Base-by-base conservation (phyloP, 2,888 invertebrate genomes). In the Orthonevra nobilis region DNA sequence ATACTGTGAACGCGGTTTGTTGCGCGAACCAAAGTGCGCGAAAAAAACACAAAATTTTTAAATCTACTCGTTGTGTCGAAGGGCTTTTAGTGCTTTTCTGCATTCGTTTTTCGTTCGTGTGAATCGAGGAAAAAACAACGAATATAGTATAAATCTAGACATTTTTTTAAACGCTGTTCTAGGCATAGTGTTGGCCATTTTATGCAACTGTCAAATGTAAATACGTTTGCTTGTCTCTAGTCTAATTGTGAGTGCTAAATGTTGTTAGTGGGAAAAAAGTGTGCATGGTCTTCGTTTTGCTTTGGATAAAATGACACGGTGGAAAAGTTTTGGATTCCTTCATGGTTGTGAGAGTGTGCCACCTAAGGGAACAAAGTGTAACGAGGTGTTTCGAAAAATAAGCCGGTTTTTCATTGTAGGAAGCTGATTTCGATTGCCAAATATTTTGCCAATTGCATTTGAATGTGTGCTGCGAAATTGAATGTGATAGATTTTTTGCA, bases 11-110 rank as follows among this genome's bases (percentile, higher is more conserved):
- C 56, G 56, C 61, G 61, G 42, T 54, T 61, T 61, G 73, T 61
- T 64, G 61, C 66, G 79, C 68, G 66, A 61, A 48, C 32, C 38
- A 4, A 30, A 56, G 61, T 68, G 56, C 61, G 73, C 66, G 79
- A 56, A 58, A 28, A 66, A 60, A 61, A n/a, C n/a, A n/a, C n/a
- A 15, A 46, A 58, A 30, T 17, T 42, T 34, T 26, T 44, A 28
- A 40, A 60, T 46, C 40, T 68, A 14, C 9, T 36, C 70, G 58
- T 40, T 19, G 7, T 50, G 23, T 63, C 12, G 32, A 48, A 54
- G 68, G 69, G 46, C 26, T 64, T 36, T 63, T 50, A n/a, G n/a
- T n/a, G n/a, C n/a, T n/a, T n/a, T n/a, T n/a, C n/a, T n/a, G n/a
- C n/a, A n/a, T n/a, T n/a, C n/a, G 15, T 40, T n/a, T 0, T 14